Percentiles rank a stretch among this genome's conserved stretches.
Conservation (phyloP, 2,113 vertebrate genomes). For the Cyanoderma ruficeps region DNA sequence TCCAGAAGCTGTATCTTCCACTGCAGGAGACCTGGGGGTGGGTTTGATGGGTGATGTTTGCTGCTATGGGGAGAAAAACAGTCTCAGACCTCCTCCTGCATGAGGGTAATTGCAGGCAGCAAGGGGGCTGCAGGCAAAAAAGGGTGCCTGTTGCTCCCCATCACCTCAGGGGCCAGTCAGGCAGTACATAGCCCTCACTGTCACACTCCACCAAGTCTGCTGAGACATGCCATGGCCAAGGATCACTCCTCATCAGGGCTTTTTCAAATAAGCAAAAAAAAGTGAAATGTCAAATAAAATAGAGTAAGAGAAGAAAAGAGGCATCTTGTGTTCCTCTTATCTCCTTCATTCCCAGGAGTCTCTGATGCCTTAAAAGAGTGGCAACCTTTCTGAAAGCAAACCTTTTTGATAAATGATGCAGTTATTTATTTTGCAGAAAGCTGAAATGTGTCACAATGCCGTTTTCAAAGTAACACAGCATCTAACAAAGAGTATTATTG, state of each 20-base stretch:
- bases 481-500: slow-evolving; percentile 29
- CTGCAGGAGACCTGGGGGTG: neutral
- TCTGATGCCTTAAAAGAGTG: neutral
- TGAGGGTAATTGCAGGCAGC: accelerated
- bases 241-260: neutral
- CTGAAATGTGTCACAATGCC: neutral
- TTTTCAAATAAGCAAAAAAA: neutral
- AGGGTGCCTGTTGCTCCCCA: neutral
- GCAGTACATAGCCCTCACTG: neutral
- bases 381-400: neutral
- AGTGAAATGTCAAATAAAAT: slow-evolving; percentile 15
- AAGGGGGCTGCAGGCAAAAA: neutral
- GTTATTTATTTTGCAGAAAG: slow-evolving; percentile 52
- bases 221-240: neutral
- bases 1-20: neutral
- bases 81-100: accelerated
- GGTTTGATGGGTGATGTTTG: neutral
- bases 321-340: neutral
- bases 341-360: neutral
- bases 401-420: slow-evolving; percentile 20
- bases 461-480: slow-evolving; percentile 31
- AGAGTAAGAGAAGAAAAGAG: neutral
- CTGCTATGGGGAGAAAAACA: accelerated
- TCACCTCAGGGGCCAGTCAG: neutral
- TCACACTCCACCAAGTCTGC: neutral